Conservation (phyloP, 2,888 invertebrate genomes). For the Arenicola marina region DNA sequence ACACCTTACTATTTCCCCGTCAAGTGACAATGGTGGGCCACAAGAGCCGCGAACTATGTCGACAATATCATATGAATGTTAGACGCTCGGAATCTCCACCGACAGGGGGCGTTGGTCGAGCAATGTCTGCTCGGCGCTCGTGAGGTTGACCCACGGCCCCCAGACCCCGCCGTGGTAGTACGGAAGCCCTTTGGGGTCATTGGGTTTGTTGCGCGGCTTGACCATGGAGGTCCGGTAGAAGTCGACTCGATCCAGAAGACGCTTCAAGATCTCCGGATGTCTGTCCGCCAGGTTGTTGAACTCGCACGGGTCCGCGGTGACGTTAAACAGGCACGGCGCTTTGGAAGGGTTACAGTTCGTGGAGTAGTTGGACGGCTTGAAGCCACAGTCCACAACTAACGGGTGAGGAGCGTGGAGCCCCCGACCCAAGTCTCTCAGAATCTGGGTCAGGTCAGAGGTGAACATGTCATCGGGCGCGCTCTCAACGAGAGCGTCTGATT, state of each 20-base stretch:
- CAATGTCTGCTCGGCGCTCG: too few species aligned
- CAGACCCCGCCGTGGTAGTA: conserved; percentile 78
- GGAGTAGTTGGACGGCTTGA: background rate
- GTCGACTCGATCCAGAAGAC: conserved; percentile 5
- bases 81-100: too few species aligned
- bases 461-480: background rate
- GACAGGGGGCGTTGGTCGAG: too few species aligned
- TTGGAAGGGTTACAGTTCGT: background rate
- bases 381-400: background rate
- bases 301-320: conserved; percentile 86
- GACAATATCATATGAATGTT: too few species aligned
- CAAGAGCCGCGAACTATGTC: too few species aligned
- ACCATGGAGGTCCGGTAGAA: conserved; percentile 72
- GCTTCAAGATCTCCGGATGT: conserved; percentile 10
- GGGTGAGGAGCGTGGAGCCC: background rate
- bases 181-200: conserved; percentile 76
- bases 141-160: conserved; percentile 61
- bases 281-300: conserved; percentile 66
- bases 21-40: too few species aligned
- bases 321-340: conserved; percentile 79
- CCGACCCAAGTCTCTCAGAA: background rate
- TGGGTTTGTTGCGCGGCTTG: conserved; percentile 73
- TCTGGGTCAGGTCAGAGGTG: background rate
- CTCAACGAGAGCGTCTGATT: background rate
- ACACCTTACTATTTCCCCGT: too few species aligned